Conservation (phyloP, 2,797 vertebrate species). For the Harpagifer antarcticus region DNA sequence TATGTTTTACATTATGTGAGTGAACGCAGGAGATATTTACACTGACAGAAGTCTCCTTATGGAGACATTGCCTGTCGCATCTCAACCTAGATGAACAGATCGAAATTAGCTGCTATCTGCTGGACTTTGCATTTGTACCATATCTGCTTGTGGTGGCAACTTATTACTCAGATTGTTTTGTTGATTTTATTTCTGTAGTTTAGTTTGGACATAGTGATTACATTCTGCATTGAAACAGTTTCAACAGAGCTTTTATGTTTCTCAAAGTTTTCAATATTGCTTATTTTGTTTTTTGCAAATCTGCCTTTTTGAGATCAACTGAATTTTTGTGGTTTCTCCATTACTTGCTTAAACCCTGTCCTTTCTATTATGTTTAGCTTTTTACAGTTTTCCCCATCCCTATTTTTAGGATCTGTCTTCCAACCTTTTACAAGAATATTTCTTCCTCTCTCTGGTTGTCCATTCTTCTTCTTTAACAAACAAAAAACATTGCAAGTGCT, state of each 20-base stretch:
- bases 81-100: not conserved
- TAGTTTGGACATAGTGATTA: not conserved
- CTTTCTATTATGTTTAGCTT: not conserved
- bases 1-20: not conserved
- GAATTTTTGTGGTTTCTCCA: not conserved
- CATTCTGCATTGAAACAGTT: not conserved
- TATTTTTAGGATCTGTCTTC: slow-evolving; percentile 16
- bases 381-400: slow-evolving; percentile 1
- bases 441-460: not conserved
- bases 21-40: not conserved
- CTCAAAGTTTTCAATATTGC: not conserved
- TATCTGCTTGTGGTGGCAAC: not conserved
- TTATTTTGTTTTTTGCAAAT: not conserved
- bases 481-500: not conserved
- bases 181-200: not conserved
- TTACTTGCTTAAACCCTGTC: not conserved
- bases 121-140: not conserved
- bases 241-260: not conserved
- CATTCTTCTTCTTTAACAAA: not conserved
- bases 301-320: not conserved
- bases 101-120: not conserved
- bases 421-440: not conserved
- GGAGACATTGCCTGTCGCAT: not conserved
- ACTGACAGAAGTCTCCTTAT: not conserved
- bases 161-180: not conserved